phyloP scores from a whole-genome alignment of 2,113 vertebrate genomes.

The Corapipo altera region DNA sequence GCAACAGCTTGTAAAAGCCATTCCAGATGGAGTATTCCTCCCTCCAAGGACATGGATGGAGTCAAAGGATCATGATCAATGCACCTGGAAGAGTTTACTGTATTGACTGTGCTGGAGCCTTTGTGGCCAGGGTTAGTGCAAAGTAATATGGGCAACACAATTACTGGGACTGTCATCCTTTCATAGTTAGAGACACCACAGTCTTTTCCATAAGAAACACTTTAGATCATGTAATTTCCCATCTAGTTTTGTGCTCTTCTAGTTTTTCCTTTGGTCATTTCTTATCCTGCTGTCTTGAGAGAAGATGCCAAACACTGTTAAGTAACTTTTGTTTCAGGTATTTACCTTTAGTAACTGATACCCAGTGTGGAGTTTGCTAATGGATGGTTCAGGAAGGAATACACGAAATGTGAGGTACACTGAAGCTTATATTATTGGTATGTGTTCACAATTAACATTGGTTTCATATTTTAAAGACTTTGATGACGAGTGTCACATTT shows the following conservation, averaged over 20 bases:
- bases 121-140: not conserved
- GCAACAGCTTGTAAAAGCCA: not conserved
- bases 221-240: not conserved
- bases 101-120: not conserved
- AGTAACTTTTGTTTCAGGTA: not conserved
- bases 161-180: not conserved
- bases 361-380: not conserved
- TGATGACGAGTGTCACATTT: not conserved
- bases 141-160: accelerated
- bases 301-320: not conserved
- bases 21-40: not conserved
- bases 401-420: not conserved
- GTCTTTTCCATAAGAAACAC: not conserved
- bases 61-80: not conserved
- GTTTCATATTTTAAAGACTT: not conserved
- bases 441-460: not conserved
- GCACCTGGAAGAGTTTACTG: not conserved
- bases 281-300: not conserved
- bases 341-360: not conserved
- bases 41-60: not conserved
- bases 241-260: not conserved
- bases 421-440: not conserved
- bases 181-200: not conserved
- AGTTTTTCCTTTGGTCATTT: not conserved
- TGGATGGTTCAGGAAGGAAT: not conserved